phyloP scores from a whole-genome alignment of 2,797 vertebrate genomes.

The Sebastes diaconus region DNA sequence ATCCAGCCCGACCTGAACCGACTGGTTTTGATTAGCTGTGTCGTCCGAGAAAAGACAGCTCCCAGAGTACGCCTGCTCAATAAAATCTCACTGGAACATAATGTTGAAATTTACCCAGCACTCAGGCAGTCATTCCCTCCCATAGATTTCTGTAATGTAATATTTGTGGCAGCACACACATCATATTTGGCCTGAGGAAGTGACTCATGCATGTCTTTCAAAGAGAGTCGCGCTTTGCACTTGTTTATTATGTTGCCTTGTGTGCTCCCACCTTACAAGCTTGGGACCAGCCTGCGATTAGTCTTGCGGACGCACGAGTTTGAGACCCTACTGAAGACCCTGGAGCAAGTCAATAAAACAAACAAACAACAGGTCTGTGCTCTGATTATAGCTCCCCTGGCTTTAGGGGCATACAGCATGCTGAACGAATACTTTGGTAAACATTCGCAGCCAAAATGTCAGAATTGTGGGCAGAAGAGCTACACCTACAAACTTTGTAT shows the following conservation, averaged over 20 bases:
- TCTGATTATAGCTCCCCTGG: conserved; percentile 64
- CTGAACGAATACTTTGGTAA: conserved; percentile 64
- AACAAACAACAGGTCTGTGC: conserved; percentile 69
- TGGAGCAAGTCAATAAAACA: conserved; percentile 76
- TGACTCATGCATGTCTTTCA: conserved; percentile 66
- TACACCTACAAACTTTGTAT: not conserved
- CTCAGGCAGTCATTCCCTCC: conserved; percentile 34
- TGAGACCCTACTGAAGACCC: conserved; percentile 63
- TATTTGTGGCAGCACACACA: conserved; percentile 63
- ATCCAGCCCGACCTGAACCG: conserved; percentile 15
- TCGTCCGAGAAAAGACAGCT: conserved; percentile 21
- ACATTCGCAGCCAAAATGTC: conserved; percentile 47
- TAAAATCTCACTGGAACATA: conserved; percentile 54
- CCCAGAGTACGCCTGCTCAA: conserved; percentile 34
- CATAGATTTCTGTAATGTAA: conserved; percentile 66
- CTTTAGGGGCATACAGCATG: conserved; percentile 44
- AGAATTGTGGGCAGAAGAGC: conserved; percentile 15
- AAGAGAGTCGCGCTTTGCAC: conserved; percentile 62
- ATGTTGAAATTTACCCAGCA: conserved; percentile 55
- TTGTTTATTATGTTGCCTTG: conserved; percentile 60
- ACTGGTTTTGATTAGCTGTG: conserved; percentile 30
- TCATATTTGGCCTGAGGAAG: conserved; percentile 66
- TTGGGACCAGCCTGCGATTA: conserved; percentile 57
- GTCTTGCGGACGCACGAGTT: conserved; percentile 45
- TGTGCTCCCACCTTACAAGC: conserved; percentile 48